Percentiles rank a stretch among this genome's conserved stretches.
Evolutionary conservation across 1,140 invertebrate genomes (phyloP).

Genomic region (Apis florea): DNA sequence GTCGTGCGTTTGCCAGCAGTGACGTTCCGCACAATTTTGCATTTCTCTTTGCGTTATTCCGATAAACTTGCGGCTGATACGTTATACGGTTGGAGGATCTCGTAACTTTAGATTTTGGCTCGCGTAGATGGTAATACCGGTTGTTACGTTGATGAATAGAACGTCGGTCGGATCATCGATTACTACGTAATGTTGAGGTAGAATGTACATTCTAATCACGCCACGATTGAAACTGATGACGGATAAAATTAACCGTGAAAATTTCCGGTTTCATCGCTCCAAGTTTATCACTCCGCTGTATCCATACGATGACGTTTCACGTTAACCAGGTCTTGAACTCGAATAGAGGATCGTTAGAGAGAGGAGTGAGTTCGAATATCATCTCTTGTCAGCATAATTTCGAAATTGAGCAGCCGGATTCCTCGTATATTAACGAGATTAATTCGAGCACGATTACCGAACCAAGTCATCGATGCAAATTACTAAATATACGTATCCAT

Average conservation of each 20-base stretch:
- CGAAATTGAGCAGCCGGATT: conserved; percentile 12
- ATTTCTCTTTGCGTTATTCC: neutral
- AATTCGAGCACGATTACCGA: neutral
- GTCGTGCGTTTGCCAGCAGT: neutral
- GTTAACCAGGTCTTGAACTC: neutral
- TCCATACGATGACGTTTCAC: too few relatives aligned
- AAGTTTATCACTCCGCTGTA: neutral
- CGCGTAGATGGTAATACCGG: too few relatives aligned
- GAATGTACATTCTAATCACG: neutral
- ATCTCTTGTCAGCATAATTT: neutral
- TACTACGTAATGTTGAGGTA: neutral
- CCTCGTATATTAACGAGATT: neutral
- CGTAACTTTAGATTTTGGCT: neutral
- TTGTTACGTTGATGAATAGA: neutral
- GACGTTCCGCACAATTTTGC: neutral
- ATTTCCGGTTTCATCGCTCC: neutral
- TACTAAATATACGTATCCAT: neutral
- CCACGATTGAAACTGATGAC: neutral
- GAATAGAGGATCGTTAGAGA: neutral
- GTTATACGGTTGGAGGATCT: neutral
- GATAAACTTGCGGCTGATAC: neutral
- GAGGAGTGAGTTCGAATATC: neutral
- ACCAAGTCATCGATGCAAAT: neutral
- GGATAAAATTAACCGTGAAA: neutral
- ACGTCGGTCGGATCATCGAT: too few relatives aligned